Conservation (phyloP, 37 sponge, comb jelly and placozoan genomes). For the Aplysina aerophoba region DNA sequence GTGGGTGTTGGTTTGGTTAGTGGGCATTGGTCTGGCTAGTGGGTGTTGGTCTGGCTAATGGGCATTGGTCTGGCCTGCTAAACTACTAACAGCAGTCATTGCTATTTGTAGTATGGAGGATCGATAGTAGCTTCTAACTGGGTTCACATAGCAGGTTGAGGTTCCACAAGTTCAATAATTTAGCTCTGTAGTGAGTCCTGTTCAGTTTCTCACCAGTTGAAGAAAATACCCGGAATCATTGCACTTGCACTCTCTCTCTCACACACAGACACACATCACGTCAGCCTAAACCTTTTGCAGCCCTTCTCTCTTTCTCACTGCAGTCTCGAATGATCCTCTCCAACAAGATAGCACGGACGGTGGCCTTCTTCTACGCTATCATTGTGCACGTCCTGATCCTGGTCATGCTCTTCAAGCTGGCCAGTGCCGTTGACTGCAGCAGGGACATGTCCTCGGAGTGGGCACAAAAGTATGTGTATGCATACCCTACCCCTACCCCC, state of each 20-base stretch:
- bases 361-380: slow-evolving; percentile 87
- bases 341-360: slow-evolving; percentile 86
- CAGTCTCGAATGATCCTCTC: slow-evolving; percentile 93
- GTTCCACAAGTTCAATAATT: no score
- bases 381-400: slow-evolving; percentile 87
- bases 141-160: no score
- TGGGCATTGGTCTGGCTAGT: no score
- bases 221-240: neutral
- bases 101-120: no score
- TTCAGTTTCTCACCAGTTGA: no score
- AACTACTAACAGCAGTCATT: no score
- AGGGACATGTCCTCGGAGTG: slow-evolving; percentile 65
- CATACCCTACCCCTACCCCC: no score
- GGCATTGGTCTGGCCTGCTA: no score
- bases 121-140: no score
- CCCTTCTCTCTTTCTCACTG: neutral
- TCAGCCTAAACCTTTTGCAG: neutral
- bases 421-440: slow-evolving; percentile 47
- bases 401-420: slow-evolving; percentile 66
- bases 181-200: no score
- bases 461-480: slow-evolving; percentile 73
- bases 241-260: neutral
- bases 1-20: no score
- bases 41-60: no score
- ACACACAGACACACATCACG: slow-evolving; percentile 9